Conservation (phyloP, 2,113 vertebrate genomes). For the Cebidichthys violaceus region DNA sequence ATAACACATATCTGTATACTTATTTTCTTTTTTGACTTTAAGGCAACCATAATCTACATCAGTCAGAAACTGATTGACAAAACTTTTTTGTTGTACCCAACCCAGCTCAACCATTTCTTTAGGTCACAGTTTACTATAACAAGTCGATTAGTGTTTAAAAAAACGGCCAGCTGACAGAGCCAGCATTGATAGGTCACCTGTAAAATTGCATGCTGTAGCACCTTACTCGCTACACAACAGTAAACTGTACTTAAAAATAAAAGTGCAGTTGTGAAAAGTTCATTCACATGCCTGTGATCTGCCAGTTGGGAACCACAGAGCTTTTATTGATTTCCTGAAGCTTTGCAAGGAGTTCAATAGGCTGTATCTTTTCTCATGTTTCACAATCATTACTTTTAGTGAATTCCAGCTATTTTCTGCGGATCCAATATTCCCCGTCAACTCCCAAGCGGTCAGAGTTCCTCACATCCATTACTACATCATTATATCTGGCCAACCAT, state of each 20-base stretch:
- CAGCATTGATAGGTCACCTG: background rate
- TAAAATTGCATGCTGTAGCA: too few species aligned
- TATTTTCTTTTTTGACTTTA: too few species aligned
- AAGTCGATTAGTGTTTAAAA: background rate
- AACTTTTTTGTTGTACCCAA: background rate
- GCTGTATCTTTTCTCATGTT: background rate
- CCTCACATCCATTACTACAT: background rate
- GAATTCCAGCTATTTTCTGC: background rate
- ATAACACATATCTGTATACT: too few species aligned
- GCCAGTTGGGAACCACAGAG: background rate
- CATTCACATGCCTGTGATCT: background rate
- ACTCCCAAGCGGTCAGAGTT: background rate
- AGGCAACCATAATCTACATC: too few species aligned
- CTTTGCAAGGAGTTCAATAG: background rate
- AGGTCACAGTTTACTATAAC: background rate
- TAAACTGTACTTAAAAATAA: background rate
- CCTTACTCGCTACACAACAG: background rate
- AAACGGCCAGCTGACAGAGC: too few species aligned
- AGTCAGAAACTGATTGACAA: too few species aligned
- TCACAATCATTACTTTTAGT: background rate
- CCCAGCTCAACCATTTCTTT: background rate
- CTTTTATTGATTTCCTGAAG: background rate
- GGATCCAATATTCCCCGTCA: background rate
- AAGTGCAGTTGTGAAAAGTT: background rate
- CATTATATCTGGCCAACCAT: conserved; percentile 9